Evolutionary conservation across 1,140 invertebrate genomes (phyloP).

Genomic region (Tigriopus japonicus): DNA sequence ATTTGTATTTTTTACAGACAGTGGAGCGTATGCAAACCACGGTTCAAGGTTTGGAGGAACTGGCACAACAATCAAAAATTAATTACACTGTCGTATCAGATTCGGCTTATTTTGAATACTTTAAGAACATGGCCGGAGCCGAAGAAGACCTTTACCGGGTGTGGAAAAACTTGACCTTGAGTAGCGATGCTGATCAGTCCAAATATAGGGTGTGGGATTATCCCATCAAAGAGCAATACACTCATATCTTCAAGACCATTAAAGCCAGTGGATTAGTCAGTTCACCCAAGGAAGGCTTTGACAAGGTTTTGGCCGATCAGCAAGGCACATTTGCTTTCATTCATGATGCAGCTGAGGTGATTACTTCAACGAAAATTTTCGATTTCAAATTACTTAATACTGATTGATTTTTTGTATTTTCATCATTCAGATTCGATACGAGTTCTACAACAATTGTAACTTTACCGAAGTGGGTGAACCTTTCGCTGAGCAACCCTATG

Average conservation of each 20-base stretch:
- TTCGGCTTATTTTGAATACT: slow-evolving; percentile 61
- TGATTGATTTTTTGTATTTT: too few relatives aligned
- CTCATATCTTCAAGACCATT: slow-evolving; percentile 62
- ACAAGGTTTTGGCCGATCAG: slow-evolving; percentile 48
- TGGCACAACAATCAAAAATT: slow-evolving; percentile 64
- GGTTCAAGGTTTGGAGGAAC: slow-evolving; percentile 63
- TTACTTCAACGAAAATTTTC: not conserved
- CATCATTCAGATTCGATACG: slow-evolving; percentile 58
- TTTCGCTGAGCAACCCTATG: slow-evolving; percentile 71
- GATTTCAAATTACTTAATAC: not conserved
- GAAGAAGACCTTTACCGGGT: slow-evolving; percentile 60
- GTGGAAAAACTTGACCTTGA: slow-evolving; percentile 72
- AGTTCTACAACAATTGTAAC: slow-evolving; percentile 60
- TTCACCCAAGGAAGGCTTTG: slow-evolving; percentile 45
- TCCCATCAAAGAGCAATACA: slow-evolving; percentile 73
- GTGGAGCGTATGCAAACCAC: slow-evolving; percentile 37
- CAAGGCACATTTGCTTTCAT: slow-evolving; percentile 72
- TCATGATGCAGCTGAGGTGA: slow-evolving; percentile 52
- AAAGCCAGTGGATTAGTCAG: slow-evolving; percentile 48
- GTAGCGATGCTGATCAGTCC: slow-evolving; percentile 46
- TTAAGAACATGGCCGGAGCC: slow-evolving; percentile 74
- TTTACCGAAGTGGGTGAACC: slow-evolving; percentile 65
- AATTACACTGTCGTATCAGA: slow-evolving; percentile 73
- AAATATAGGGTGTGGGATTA: slow-evolving; percentile 78
- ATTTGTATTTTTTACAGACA: not conserved